Percentiles rank a stretch among this genome's conserved stretches.
Conservation (phyloP, 2,113 vertebrate species). For the Ciconia stormi region DNA sequence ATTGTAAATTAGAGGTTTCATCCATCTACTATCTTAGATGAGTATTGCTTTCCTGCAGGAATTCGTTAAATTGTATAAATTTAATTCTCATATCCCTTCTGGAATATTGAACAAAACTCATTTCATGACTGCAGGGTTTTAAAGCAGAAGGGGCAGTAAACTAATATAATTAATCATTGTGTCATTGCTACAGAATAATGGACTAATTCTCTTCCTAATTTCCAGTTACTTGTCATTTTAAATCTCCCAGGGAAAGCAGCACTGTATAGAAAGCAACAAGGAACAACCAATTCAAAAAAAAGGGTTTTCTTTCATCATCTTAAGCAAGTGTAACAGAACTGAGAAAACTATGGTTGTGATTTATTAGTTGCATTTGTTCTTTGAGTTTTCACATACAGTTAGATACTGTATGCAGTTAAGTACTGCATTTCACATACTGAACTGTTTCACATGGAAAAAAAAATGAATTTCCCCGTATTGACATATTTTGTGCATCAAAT, state of each 20-base stretch:
- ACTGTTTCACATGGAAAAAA: not conserved
- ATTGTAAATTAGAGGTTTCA: slow-evolving; percentile 33
- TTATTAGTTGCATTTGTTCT: not conserved
- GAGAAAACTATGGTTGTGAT: not conserved
- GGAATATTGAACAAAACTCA: slow-evolving; percentile 59
- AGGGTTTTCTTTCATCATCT: slow-evolving; percentile 26
- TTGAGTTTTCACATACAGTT: not conserved
- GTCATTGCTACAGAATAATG: slow-evolving; percentile 51
- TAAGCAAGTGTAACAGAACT: not conserved
- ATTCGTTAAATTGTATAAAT: slow-evolving; percentile 61
- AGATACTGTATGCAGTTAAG: not conserved
- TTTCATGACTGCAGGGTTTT: slow-evolving; percentile 62
- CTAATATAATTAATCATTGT: slow-evolving; percentile 71
- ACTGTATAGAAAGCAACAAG: slow-evolving; percentile 14
- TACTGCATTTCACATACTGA: not conserved
- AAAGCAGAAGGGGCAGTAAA: slow-evolving; percentile 55
- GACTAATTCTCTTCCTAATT: slow-evolving; percentile 64
- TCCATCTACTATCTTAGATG: slow-evolving; percentile 38
- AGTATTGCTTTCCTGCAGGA: slow-evolving; percentile 50
- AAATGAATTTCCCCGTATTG: not conserved
- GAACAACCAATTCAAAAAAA: slow-evolving; percentile 5
- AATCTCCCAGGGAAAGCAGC: slow-evolving; percentile 42
- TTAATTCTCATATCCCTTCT: slow-evolving; percentile 58
- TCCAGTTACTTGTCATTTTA: slow-evolving; percentile 57
- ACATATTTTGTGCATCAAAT: not conserved